Base-by-base conservation (phyloP, 2,113 vertebrate species). In the Pholis gunnellus region DNA sequence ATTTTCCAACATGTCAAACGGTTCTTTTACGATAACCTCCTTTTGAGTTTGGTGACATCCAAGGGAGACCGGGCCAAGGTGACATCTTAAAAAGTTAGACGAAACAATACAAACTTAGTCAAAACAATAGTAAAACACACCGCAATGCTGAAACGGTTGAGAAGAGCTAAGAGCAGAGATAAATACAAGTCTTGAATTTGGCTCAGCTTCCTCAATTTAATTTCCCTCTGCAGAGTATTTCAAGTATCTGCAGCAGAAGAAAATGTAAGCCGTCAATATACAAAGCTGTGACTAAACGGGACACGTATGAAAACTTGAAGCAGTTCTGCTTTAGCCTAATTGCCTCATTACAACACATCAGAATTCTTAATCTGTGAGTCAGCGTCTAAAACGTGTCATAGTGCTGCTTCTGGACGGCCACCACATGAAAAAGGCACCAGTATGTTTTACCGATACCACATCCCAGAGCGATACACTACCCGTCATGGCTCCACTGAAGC, bases 391-490 rank as follows among this genome's bases (percentile, higher is more conserved):
- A 34, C 65, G 20, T 75, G 69, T 76, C 52, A 25, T 36, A n/a
- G 29, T 11, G 27, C 52, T 77, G 60, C 80, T 82, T 85, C 11
- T 48, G 6, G 57, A 80, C 38, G 63, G 54, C 22, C 68, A 64
- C 57, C 83, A 42, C 76, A 83, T 78, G 14, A 80, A 84, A 81
- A 64, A 36, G 44, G 38, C 72, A 54, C 10, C 65, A 71, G 42
- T 31, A 7, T 22, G 38, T 73, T 82, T 84, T 18, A 76, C 56
- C 22, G 9, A 52, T 38, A n/a, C 18, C 6, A 6, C 2, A 10
- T 29, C 52, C 79, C 75, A 40, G 22, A 72, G 69, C 2, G 8
- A n/a, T 66, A 42, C 18, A 77, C 17, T 5, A 44, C 36, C 54
- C n/a, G 1, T 25, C 17, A 68, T 29, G 36, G 1, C 44, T 69